A percentile compares a stretch with the other conserved stretches of the same genome.
These are phyloP conservation scores for Diadophis punctatus DNA, from an alignment of 2,113 vertebrate genomes.

Conservation along the genomic window DNA sequence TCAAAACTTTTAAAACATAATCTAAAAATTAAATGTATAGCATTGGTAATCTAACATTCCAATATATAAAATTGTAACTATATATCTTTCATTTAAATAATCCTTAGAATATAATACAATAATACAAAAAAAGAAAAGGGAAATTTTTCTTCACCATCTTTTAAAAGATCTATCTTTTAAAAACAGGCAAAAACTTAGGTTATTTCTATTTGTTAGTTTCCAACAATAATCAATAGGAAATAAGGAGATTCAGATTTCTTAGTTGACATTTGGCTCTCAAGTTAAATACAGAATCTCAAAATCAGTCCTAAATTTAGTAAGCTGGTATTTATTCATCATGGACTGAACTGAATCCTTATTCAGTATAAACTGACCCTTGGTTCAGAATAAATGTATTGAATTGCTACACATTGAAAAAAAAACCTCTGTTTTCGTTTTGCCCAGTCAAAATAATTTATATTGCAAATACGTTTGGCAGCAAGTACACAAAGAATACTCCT, in stretches of 20 bases:
- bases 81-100: too few species aligned
- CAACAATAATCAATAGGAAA: neutral
- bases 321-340: neutral
- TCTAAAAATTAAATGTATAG: too few species aligned
- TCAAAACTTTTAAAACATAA: too few species aligned
- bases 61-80: too few species aligned
- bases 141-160: too few species aligned
- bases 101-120: too few species aligned
- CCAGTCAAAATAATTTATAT: slow-evolving; percentile 3
- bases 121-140: too few species aligned
- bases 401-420: slow-evolving; percentile 23
- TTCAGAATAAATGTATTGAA: slow-evolving; percentile 9
- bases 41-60: too few species aligned
- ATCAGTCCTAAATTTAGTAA: neutral
- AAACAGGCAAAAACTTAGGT: neutral
- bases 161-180: neutral
- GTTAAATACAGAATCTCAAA: neutral
- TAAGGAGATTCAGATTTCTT: neutral
- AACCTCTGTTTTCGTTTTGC: slow-evolving; percentile 1
- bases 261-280: neutral
- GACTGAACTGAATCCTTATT: neutral
- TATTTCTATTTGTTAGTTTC: neutral
- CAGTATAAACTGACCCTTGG: neutral
- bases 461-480: neutral
- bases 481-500: slow-evolving; percentile 23